phyloP scores from a whole-genome alignment of 2,797 vertebrate species.

The Bradypodion ventrale region DNA sequence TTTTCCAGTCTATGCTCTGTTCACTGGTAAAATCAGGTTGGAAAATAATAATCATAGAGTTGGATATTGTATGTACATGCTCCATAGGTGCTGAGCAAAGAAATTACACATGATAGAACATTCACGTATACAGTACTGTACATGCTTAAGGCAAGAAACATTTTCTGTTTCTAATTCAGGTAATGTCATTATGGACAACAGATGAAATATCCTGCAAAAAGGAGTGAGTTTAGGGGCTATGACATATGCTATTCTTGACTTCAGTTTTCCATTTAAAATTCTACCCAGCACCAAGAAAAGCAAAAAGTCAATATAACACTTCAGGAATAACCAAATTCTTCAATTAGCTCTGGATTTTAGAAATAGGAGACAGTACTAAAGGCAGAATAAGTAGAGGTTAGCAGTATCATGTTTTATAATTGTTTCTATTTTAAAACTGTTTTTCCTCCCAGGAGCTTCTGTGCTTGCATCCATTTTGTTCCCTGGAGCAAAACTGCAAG shows the following conservation, averaged over 20 bases:
- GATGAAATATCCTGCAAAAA: not conserved
- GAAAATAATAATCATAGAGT: not conserved
- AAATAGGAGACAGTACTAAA: not conserved
- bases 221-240: not conserved
- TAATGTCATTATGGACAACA: too few relatives aligned
- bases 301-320: not conserved
- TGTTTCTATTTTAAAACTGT: too few relatives aligned
- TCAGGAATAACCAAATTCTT: not conserved
- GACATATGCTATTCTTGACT: too few relatives aligned
- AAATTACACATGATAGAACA: not conserved
- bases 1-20: too few relatives aligned
- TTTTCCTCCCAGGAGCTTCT: too few relatives aligned
- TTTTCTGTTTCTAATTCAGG: not conserved
- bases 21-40: not conserved
- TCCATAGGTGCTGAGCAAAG: not conserved
- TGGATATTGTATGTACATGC: not conserved
- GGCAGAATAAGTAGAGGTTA: not conserved
- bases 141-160: too few relatives aligned
- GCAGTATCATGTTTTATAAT: not conserved
- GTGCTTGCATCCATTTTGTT: too few relatives aligned
- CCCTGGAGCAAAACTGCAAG: too few relatives aligned
- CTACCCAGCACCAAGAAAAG: not conserved
- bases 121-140: too few relatives aligned
- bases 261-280: not conserved
- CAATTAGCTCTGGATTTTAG: not conserved